These are phyloP conservation scores for Champsocephalus gunnari DNA, from an alignment of 2,797 vertebrate genomes.

Conservation along the genomic window DNA sequence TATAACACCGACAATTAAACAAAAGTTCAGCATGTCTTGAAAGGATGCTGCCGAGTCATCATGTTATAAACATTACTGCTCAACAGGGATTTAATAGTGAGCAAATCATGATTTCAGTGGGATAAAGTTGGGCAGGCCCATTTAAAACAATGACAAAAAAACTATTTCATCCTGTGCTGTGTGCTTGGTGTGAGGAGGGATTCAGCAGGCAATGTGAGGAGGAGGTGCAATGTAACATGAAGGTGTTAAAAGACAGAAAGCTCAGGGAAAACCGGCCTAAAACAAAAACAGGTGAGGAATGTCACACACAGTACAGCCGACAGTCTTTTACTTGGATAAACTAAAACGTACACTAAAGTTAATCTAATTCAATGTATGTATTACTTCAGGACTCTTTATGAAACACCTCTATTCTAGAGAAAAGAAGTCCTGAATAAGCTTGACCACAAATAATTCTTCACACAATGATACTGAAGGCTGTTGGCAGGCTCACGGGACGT, in stretches of 20 bases:
- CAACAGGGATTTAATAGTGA: neutral
- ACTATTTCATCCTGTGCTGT: conserved; percentile 20
- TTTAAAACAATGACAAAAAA: conserved; percentile 40
- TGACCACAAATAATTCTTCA: conserved; percentile 39
- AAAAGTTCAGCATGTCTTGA: neutral
- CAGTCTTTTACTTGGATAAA: conserved; percentile 11
- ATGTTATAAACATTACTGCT: neutral
- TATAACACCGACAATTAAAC: neutral
- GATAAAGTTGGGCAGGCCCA: conserved; percentile 1
- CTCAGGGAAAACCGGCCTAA: conserved; percentile 30
- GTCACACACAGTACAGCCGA: conserved; percentile 25
- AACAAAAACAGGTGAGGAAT: conserved; percentile 46
- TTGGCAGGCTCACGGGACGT: conserved; percentile 31
- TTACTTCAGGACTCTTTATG: conserved; percentile 7
- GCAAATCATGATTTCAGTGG: conserved; percentile 18
- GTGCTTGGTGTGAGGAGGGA: conserved; percentile 26
- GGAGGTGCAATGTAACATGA: conserved; percentile 53
- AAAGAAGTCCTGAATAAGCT: conserved; percentile 20
- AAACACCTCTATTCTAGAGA: conserved; percentile 24
- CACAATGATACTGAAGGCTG: conserved; percentile 23
- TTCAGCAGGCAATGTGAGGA: conserved; percentile 32
- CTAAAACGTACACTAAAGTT: conserved; percentile 15
- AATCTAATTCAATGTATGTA: conserved; percentile 13
- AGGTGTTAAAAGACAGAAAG: conserved; percentile 45
- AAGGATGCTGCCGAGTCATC: neutral